These are phyloP conservation scores for Diabrotica undecimpunctata DNA, from an alignment of 1,140 invertebrate genomes.

Conservation along the genomic window DNA sequence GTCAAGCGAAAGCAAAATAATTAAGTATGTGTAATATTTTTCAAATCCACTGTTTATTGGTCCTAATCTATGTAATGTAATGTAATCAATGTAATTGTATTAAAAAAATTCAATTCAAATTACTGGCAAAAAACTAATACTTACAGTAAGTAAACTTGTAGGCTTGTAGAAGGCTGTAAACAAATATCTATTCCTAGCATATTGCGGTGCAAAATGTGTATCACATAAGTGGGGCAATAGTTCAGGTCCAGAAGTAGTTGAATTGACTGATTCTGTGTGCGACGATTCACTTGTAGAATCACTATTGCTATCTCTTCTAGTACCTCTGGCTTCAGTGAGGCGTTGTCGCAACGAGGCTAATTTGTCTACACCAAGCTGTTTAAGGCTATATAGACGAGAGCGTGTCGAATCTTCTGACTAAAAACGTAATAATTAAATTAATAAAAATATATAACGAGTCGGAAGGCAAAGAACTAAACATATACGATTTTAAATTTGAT, in stretches of 20 bases:
- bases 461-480: too few relatives aligned
- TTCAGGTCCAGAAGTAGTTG: slow-evolving; percentile 38
- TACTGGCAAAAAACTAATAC: slow-evolving; percentile 14
- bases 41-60: background rate
- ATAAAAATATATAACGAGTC: background rate
- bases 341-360: slow-evolving; percentile 62
- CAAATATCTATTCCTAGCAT: slow-evolving; percentile 50
- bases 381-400: slow-evolving; percentile 60
- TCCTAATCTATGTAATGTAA: background rate
- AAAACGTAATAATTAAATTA: background rate
- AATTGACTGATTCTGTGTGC: slow-evolving; percentile 36
- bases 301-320: slow-evolving; percentile 41
- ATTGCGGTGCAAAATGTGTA: slow-evolving; percentile 51
- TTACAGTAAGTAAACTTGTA: slow-evolving; percentile 53
- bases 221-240: slow-evolving; percentile 45
- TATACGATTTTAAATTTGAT: too few relatives aligned
- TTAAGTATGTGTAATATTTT: too few relatives aligned
- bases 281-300: slow-evolving; percentile 42
- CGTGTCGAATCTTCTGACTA: slow-evolving; percentile 41
- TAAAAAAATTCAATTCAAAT: background rate
- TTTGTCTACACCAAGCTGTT: slow-evolving; percentile 65
- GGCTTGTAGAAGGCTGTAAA: slow-evolving; percentile 52
- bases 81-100: background rate
- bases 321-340: slow-evolving; percentile 48
- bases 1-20: too few relatives aligned